Base-by-base conservation (phyloP, 2,888 invertebrate genomes). In the Lithophane semibrunnea region DNA sequence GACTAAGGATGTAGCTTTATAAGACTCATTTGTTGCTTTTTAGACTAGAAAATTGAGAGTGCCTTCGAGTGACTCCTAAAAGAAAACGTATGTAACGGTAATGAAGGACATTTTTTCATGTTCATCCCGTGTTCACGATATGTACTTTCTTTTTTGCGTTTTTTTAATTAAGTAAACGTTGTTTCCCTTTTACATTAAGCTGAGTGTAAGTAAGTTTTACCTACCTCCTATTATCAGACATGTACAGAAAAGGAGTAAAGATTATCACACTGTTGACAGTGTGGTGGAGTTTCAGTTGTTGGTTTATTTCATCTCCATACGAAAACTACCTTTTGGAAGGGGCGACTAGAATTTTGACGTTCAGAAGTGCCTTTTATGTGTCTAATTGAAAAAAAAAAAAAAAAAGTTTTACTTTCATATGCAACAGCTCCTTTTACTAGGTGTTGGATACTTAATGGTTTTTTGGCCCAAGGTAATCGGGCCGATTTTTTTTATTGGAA, bases 31-130 rank as follows among this genome's bases (percentile, higher is more conserved):
- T 91, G 89, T 90, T 91, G 88, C 85, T 91, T 91, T 92, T 91
- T 87, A 88, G 89, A 86, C 87, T 87, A 88, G 89, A 89, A 92
- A 91, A 92, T 92, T 91, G 88, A 90, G 88, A 91, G 90, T 91
- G 87, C 89, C 87, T 92, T 92, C 88, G 87, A 90, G 88, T 89
- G 88, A 89, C 87, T 91, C 80, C 77, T 88, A 88, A 90, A 90
- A 88, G 82, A 87, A 88, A 85, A 89, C 79, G 84, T 89, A 88
- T 88, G 85, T 84, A 85, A 86, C 86, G 82, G 85, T 90, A 91
- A 91, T 91, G 89, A 91, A 89, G 87, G 86, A 86, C 67, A 52
- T 66, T 80, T 85, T 74, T 85, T 76, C 85, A 68, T 73, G 70
- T 61, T 73, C 68, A 54, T 69, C 75, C 64, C 66, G 18, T 74